These are phyloP conservation scores for Proteles cristata DNA, from an alignment of 2,113 vertebrate genomes.

Conservation along the genomic window DNA sequence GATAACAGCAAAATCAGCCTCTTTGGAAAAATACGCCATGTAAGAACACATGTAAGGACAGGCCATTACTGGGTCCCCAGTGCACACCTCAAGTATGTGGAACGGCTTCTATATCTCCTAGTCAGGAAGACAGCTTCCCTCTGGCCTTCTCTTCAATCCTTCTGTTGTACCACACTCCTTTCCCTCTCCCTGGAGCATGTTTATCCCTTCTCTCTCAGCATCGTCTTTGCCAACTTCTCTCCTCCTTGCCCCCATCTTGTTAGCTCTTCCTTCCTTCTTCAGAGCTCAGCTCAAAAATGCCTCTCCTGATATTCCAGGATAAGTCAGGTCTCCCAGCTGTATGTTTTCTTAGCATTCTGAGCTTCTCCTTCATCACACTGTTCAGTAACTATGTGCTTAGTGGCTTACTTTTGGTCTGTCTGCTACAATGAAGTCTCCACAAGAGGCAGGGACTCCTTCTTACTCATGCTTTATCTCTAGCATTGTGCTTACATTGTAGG, in stretches of 20 bases:
- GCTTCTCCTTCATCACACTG: conserved; percentile 1
- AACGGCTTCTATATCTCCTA: background rate
- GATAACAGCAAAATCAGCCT: background rate
- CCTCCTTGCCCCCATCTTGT: background rate
- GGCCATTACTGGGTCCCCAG: background rate
- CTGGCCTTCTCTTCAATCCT: background rate
- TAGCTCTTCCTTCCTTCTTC: background rate
- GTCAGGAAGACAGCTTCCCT: background rate
- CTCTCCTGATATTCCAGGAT: background rate
- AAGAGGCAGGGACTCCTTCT: background rate
- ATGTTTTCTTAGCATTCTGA: background rate
- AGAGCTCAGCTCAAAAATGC: background rate
- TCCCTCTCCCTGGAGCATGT: background rate
- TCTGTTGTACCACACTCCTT: background rate
- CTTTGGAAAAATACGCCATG: background rate
- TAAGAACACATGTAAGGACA: background rate
- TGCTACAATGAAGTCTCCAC: background rate
- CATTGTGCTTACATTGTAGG: background rate
- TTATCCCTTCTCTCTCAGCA: background rate
- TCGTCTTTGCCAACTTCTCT: background rate
- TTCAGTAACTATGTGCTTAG: background rate
- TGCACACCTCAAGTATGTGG: background rate
- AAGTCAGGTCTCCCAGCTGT: background rate
- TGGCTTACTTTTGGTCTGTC: background rate
- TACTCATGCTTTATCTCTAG: background rate